Percentiles rank a stretch among this genome's conserved stretches.
These are phyloP conservation scores for Saccopteryx leptura DNA, from an alignment of 2,113 vertebrate genomes.

Conservation along the genomic window DNA sequence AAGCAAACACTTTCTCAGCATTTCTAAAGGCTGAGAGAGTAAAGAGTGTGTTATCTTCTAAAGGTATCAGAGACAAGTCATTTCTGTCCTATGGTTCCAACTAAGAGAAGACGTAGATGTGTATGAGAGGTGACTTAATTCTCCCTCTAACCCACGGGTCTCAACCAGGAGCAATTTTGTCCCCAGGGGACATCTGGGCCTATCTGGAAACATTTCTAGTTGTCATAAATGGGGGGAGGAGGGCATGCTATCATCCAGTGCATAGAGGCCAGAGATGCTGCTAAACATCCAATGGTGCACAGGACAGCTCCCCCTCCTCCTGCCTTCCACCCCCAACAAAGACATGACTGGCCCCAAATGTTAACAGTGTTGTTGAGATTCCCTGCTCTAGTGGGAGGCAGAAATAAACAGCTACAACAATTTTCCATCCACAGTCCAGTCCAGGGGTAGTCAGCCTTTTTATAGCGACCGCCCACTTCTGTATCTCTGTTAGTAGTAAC, in stretches of 20 bases:
- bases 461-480: too few relatives aligned
- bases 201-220: not conserved
- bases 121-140: not conserved
- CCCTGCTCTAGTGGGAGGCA: not conserved
- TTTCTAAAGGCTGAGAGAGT: slow-evolving; percentile 56
- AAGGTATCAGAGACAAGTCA: not conserved
- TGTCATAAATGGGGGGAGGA: not conserved
- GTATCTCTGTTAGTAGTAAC: too few relatives aligned
- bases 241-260: not conserved
- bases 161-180: not conserved
- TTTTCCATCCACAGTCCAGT: not conserved
- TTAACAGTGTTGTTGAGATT: not conserved
- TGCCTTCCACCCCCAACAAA: not conserved
- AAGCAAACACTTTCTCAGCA: slow-evolving; percentile 45
- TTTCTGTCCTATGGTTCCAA: not conserved
- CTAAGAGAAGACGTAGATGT: not conserved
- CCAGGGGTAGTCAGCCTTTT: too few relatives aligned
- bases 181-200: not conserved
- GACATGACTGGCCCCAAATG: not conserved
- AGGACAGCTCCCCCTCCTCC: not conserved
- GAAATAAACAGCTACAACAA: not conserved
- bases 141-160: not conserved
- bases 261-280: not conserved
- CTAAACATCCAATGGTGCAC: not conserved
- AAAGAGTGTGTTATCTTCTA: not conserved